A percentile compares a stretch with the other conserved stretches of the same genome.
Conservation (phyloP, 2,797 vertebrate genomes). For the Columba guinea region DNA sequence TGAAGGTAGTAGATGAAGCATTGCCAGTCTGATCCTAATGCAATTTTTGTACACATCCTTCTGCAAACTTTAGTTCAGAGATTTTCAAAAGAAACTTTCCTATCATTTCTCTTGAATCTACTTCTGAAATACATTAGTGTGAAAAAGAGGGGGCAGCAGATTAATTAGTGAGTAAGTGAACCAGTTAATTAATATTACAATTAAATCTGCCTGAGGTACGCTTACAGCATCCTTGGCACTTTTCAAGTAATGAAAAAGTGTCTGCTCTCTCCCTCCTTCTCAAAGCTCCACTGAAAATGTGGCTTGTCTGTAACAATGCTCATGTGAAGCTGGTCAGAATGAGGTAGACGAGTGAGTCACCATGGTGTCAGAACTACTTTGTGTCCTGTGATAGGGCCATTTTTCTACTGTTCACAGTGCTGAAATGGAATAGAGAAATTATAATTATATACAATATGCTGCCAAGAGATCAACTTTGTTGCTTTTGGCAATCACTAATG, state of each 20-base stretch:
- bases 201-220: slow-evolving; percentile 73
- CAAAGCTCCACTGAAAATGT: slow-evolving; percentile 2
- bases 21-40: background rate
- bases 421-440: slow-evolving; percentile 62
- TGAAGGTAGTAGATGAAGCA: background rate
- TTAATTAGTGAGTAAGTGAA: slow-evolving; percentile 74
- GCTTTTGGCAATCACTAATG: slow-evolving; percentile 78
- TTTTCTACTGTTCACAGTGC: background rate
- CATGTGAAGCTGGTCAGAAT: slow-evolving; percentile 45
- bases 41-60: background rate
- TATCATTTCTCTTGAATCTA: slow-evolving; percentile 29
- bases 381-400: slow-evolving; percentile 26
- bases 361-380: slow-evolving; percentile 45
- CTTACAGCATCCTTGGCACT: slow-evolving; percentile 65
- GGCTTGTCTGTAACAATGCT: slow-evolving; percentile 47
- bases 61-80: background rate
- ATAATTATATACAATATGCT: slow-evolving; percentile 57
- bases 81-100: slow-evolving; percentile 25
- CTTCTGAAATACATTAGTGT: slow-evolving; percentile 51
- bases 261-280: slow-evolving; percentile 25
- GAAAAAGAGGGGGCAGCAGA: slow-evolving; percentile 58
- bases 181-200: slow-evolving; percentile 76
- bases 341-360: slow-evolving; percentile 37
- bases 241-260: slow-evolving; percentile 55
- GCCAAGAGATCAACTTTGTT: slow-evolving; percentile 72